These are phyloP conservation scores for Avahi laniger DNA, from an alignment of 2,797 vertebrate genomes.

Conservation along the genomic window DNA sequence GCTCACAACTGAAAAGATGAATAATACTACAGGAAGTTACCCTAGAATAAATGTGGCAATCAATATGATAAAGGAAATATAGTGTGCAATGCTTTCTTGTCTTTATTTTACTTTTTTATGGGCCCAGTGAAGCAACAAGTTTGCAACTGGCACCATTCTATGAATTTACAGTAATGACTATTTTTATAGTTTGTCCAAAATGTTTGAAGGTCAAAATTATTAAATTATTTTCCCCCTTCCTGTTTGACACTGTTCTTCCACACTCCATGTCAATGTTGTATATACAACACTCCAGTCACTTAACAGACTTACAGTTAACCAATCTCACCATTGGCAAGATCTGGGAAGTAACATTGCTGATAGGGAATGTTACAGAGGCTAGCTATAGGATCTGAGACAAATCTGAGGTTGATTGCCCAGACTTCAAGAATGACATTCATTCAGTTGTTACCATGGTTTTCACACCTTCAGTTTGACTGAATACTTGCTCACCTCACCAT, in stretches of 20 bases:
- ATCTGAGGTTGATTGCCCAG: background rate
- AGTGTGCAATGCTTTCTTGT: background rate
- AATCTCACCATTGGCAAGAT: background rate
- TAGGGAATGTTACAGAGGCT: background rate
- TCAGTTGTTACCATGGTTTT: background rate
- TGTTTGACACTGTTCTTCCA: background rate
- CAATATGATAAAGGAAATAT: background rate
- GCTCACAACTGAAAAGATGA: background rate
- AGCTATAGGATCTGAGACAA: background rate
- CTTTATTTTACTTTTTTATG: background rate
- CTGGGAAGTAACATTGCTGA: background rate
- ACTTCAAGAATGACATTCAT: background rate
- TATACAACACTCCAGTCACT: background rate
- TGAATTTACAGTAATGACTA: background rate
- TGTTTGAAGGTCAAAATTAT: background rate
- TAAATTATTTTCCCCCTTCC: background rate
- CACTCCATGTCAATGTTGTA: background rate
- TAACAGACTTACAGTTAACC: background rate
- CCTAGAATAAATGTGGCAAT: background rate
- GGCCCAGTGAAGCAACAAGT: background rate
- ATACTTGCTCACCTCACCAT: background rate
- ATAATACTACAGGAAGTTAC: background rate
- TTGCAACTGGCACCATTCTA: background rate
- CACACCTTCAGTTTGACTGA: background rate
- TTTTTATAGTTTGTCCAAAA: background rate